Base-by-base conservation (phyloP, 2,888 invertebrate genomes). In the Blastobasis adustella region DNA sequence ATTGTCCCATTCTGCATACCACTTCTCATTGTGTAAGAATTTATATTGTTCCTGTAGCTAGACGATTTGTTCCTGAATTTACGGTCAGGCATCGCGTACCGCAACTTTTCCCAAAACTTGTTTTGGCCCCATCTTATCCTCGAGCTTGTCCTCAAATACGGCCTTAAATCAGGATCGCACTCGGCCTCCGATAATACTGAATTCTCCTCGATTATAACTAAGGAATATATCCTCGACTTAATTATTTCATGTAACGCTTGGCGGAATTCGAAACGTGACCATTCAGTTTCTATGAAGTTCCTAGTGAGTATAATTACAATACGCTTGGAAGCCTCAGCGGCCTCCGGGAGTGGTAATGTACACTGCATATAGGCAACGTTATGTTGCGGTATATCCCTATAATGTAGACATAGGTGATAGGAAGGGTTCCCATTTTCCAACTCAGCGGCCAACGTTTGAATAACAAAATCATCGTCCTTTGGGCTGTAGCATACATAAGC, bases 401-500 rank as follows among this genome's bases (percentile, higher is more conserved):
- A 96, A 75, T 97, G 96, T 63, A 98, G 91, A 81, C 96, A 97
- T 60, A 97, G 87, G 62, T 96, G 92, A 70, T 96, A 95, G 6
- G 93, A 92, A 10, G 93, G 93, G 58, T 90, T 91, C 44, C 94
- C 95, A 74, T 94, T 94, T 83, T 97, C 97, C 67, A 97, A 85
- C 72, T 96, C 95, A 56, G 94, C 93, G 54, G 95, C 95, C 60
- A 97, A 90, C 52, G 95, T 94, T 77, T 95, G 94, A 64, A 95
- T 91, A 51, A 97, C 96, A 83, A 96, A 96, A 76, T 95, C 94
- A 75, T 96, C 96, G 85, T 97, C 97, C 81, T 95, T 96, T 54
- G 95, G 95, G 71, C 96, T 96, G 89, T 98, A 98, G 71, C 96
- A 93, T 48, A 98, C 93, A 83, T 97, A 98, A 61, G 96, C 97